Percentiles rank a stretch among this genome's conserved stretches.
These are phyloP conservation scores for Gracilinanus agilis DNA, from an alignment of 2,113 vertebrate species.

Conservation along the genomic window DNA sequence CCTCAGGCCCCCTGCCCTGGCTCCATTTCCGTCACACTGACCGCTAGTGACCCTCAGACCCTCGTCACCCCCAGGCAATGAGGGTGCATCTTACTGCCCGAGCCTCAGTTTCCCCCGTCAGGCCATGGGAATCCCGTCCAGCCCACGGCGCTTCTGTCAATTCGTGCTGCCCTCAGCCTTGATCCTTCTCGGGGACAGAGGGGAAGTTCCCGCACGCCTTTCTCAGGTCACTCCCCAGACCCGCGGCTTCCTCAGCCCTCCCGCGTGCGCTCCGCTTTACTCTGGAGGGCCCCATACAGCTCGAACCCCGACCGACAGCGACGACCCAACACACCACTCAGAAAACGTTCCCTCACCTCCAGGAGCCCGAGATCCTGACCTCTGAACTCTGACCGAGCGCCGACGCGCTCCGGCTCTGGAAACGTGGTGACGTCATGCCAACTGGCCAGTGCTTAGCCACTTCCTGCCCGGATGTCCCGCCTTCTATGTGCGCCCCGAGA, in stretches of 20 bases:
- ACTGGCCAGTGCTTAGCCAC: rapidly evolving
- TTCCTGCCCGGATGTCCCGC: neutral
- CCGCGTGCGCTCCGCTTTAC: neutral
- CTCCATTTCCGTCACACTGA: no score
- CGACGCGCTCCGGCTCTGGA: neutral
- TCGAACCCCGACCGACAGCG: neutral
- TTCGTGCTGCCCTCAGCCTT: neutral
- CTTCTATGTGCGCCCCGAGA: neutral
- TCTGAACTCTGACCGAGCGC: neutral
- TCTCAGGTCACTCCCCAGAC: neutral
- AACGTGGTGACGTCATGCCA: neutral
- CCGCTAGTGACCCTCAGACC: no score
- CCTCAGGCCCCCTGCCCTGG: no score
- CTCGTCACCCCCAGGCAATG: no score
- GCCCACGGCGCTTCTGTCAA: no score
- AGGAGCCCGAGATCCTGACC: neutral
- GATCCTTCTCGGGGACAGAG: no score
- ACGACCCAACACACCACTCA: neutral
- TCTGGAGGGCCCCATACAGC: neutral
- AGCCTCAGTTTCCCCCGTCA: neutral
- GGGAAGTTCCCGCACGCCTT: neutral
- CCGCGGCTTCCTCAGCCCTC: neutral
- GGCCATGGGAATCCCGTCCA: no score
- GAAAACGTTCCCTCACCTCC: neutral
- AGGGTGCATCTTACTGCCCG: no score